Percentiles rank a stretch among this genome's conserved stretches.
phyloP scores from a whole-genome alignment of 2,797 vertebrate species.

The Micrastur ruficollis region DNA sequence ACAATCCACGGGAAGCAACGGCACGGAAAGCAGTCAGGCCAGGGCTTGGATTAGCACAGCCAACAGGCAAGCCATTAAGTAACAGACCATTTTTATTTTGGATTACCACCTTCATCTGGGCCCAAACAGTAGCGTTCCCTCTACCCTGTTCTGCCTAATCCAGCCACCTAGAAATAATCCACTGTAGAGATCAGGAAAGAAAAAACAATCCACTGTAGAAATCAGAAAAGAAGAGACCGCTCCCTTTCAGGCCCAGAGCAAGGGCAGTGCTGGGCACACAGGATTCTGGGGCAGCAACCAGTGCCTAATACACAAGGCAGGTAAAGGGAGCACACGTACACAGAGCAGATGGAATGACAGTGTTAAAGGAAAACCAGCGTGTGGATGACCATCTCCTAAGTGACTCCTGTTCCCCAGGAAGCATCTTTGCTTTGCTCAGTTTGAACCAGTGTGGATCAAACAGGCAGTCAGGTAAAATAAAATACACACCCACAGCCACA shows the following conservation, averaged over 20 bases:
- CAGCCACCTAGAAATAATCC: background rate
- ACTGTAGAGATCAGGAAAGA: background rate
- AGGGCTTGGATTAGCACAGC: background rate
- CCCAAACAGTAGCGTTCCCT: background rate
- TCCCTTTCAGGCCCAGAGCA: background rate
- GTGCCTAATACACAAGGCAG: background rate
- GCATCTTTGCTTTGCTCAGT: background rate
- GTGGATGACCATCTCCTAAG: background rate
- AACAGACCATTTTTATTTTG: background rate
- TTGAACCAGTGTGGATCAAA: background rate
- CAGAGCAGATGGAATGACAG: background rate
- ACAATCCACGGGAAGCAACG: background rate
- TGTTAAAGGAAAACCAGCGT: background rate
- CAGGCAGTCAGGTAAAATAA: background rate
- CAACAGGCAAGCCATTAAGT: background rate
- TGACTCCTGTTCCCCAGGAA: background rate
- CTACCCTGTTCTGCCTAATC: background rate
- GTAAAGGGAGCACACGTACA: background rate
- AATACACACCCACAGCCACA: accelerated
- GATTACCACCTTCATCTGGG: background rate
- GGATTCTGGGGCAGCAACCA: background rate
- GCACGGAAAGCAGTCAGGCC: background rate
- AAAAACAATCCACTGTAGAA: background rate
- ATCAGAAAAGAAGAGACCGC: background rate
- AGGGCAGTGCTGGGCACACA: background rate